Conservation (phyloP, 2,888 invertebrate species). For the Caenorhabditis drosophilae region DNA sequence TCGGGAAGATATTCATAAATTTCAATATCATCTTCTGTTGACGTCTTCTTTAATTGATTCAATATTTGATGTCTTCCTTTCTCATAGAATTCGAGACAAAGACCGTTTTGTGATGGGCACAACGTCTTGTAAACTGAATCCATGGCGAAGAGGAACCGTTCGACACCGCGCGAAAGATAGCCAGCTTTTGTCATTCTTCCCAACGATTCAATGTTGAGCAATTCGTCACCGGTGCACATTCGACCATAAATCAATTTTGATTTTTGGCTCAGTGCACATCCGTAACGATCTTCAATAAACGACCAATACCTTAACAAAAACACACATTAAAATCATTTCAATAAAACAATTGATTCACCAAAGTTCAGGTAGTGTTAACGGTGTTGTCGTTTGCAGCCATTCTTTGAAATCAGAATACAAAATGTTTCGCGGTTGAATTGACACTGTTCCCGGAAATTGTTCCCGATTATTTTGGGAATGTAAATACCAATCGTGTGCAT, state of each 20-base stretch:
- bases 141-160: slow-evolving; percentile 60
- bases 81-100: slow-evolving; percentile 65
- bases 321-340: neutral
- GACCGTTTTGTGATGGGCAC: slow-evolving; percentile 54
- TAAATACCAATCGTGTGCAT: slow-evolving; percentile 62
- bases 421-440: slow-evolving; percentile 63
- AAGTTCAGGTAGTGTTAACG: slow-evolving; percentile 63
- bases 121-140: slow-evolving; percentile 61
- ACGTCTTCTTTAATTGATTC: slow-evolving; percentile 52
- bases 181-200: slow-evolving; percentile 65
- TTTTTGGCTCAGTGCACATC: slow-evolving; percentile 60
- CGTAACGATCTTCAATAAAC: slow-evolving; percentile 51
- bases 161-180: slow-evolving; percentile 60
- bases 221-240: slow-evolving; percentile 66
- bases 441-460: slow-evolving; percentile 59
- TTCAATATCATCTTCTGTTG: slow-evolving; percentile 60
- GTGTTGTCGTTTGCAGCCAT: slow-evolving; percentile 63
- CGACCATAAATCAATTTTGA: slow-evolving; percentile 58
- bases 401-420: slow-evolving; percentile 58
- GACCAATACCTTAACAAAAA: slow-evolving; percentile 14
- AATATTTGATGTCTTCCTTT: slow-evolving; percentile 57
- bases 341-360: slow-evolving; percentile 45
- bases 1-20: slow-evolving; percentile 60
- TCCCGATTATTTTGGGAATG: slow-evolving; percentile 31
- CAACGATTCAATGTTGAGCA: slow-evolving; percentile 53